Percentiles rank a stretch among this genome's conserved stretches.
Evolutionary conservation across 35 echinoderm and acorn worm species (phyloP).

Genomic region (Stichopus chloronotus): DNA sequence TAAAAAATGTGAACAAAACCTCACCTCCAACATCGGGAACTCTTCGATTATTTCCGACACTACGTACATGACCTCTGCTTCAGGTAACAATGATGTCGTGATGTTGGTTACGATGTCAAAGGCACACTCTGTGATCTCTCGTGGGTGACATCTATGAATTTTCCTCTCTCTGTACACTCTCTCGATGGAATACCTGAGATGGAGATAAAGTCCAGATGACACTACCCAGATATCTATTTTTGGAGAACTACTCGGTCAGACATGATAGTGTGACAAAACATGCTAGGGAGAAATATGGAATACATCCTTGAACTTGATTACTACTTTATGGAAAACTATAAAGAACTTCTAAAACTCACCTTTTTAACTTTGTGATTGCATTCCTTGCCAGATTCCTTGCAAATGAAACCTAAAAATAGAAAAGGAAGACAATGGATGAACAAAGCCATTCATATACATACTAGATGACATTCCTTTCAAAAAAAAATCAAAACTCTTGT

Average conservation of each 20-base stretch:
- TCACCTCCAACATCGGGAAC: constrained; percentile 87
- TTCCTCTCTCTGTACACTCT: constrained; percentile 89
- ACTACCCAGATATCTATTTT: neutral
- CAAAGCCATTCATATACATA: too few species aligned
- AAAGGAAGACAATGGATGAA: neutral
- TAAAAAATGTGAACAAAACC: neutral
- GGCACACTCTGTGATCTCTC: constrained; percentile 95
- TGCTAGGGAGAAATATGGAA: too few species aligned
- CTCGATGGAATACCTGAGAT: constrained; percentile 84
- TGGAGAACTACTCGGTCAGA: neutral
- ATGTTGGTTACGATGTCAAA: constrained; percentile 95
- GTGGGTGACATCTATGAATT: constrained; percentile 80
- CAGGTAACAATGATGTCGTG: constrained; percentile 65
- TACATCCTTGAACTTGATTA: too few species aligned
- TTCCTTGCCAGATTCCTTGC: constrained; percentile 95
- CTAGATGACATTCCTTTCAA: too few species aligned
- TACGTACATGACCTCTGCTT: constrained; percentile 90
- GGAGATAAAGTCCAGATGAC: neutral
- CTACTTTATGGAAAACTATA: too few species aligned
- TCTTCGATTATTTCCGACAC: constrained; percentile 94
- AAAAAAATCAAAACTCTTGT: too few species aligned
- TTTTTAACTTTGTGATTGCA: constrained; percentile 87
- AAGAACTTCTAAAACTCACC: constrained; percentile 49
- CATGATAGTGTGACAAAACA: too few species aligned
- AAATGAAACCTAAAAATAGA: constrained; percentile 82